Percentiles rank a stretch among this genome's conserved stretches.
These are phyloP conservation scores for Oscheius sp. DNA, from an alignment of 2,888 invertebrate species.

Conservation along the genomic window DNA sequence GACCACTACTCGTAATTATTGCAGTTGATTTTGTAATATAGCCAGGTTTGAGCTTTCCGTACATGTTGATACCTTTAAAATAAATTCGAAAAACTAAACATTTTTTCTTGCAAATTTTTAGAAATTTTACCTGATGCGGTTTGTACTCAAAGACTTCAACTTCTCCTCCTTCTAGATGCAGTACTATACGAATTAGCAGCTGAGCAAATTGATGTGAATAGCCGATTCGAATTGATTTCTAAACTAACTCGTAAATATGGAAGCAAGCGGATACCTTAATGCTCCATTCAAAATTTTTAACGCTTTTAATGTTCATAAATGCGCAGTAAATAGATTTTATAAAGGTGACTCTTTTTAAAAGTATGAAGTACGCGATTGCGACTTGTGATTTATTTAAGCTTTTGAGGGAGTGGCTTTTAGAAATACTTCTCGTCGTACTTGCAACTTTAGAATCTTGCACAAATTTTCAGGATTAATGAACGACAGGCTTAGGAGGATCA, in stretches of 20 bases:
- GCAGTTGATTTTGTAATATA: slow-evolving; percentile 50
- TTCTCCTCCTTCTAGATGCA: slow-evolving; percentile 41
- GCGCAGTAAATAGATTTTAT: too few relatives aligned
- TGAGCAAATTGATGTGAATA: slow-evolving; percentile 32
- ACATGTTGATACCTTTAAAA: slow-evolving; percentile 36
- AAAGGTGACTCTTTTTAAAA: background rate
- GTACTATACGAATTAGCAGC: slow-evolving; percentile 37
- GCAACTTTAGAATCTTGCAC: background rate
- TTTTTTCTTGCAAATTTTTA: background rate
- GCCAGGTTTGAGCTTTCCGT: slow-evolving; percentile 51
- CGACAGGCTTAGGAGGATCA: slow-evolving; percentile 52
- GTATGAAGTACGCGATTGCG: slow-evolving; percentile 1
- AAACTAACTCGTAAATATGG: background rate
- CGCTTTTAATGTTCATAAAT: background rate
- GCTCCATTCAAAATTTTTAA: slow-evolving; percentile 23
- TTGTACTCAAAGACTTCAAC: slow-evolving; percentile 46
- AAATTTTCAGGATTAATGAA: slow-evolving; percentile 36
- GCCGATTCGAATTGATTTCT: slow-evolving; percentile 35
- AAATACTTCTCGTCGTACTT: background rate
- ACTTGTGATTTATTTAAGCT: background rate
- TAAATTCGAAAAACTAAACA: slow-evolving; percentile 32
- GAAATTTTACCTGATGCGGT: slow-evolving; percentile 32
- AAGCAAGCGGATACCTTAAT: slow-evolving; percentile 10
- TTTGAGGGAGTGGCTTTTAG: too few relatives aligned
- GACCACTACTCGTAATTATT: slow-evolving; percentile 38